Conservation (phyloP, 2,888 invertebrate species). For the Acronicta aceris region DNA sequence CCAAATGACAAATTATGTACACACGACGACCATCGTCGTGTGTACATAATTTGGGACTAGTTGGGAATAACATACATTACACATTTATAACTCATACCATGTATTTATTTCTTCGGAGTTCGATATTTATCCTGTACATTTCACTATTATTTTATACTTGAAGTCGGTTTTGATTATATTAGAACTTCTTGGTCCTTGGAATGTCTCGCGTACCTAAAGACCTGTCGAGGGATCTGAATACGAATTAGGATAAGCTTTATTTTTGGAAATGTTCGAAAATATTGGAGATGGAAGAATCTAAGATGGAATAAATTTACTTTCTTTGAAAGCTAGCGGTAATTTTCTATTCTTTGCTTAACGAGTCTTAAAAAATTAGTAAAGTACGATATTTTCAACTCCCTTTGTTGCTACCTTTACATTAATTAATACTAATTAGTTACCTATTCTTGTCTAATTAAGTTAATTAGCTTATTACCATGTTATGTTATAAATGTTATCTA, state of each 20-base stretch:
- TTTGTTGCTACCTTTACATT: neutral
- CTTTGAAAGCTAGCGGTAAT: too few species aligned
- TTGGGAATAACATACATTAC: too few species aligned
- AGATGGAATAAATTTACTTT: too few species aligned
- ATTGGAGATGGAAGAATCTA: neutral
- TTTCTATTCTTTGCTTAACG: too few species aligned
- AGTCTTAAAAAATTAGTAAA: too few species aligned
- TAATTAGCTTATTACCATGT: conserved; percentile 27
- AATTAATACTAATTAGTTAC: conserved; percentile 30
- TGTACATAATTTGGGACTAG: too few species aligned
- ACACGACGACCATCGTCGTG: too few species aligned
- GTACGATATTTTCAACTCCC: too few species aligned
- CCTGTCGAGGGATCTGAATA: conserved; percentile 10
- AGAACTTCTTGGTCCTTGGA: conserved; percentile 7
- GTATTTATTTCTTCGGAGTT: too few species aligned
- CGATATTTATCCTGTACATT: conserved; percentile 2
- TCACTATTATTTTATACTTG: conserved; percentile 10
- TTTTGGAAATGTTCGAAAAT: neutral
- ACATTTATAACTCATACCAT: too few species aligned
- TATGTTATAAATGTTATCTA: conserved; percentile 16
- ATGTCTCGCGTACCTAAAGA: neutral
- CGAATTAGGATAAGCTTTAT: conserved; percentile 4
- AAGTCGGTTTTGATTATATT: conserved; percentile 20
- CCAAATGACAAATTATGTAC: too few species aligned
- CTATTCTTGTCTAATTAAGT: conserved; percentile 8